phyloP scores from a whole-genome alignment of 1,140 invertebrate genomes.

The Bombus sibiricus region DNA sequence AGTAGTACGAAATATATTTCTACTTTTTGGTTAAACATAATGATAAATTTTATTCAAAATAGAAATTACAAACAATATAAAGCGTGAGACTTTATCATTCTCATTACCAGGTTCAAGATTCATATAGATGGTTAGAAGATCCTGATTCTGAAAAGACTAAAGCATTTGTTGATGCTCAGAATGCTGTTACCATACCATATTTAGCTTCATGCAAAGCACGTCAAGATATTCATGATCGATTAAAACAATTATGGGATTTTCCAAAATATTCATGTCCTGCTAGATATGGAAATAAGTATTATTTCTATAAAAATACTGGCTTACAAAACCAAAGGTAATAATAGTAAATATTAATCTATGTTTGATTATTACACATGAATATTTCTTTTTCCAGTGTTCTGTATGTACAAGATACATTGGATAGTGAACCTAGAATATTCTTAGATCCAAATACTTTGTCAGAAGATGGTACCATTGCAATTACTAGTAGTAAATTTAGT shows the following conservation, averaged over 20 bases:
- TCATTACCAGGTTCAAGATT: constrained; percentile 89
- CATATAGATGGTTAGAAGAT: constrained; percentile 98
- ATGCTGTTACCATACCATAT: constrained; percentile 94
- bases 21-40: background rate
- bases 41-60: background rate
- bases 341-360: background rate
- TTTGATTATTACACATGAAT: background rate
- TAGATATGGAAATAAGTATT: constrained; percentile 93
- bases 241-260: constrained; percentile 98
- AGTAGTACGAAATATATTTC: background rate
- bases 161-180: constrained; percentile 95
- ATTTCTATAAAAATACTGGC: constrained; percentile 97
- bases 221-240: constrained; percentile 87
- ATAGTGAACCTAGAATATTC: constrained; percentile 93
- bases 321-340: constrained; percentile 96
- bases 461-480: constrained; percentile 95
- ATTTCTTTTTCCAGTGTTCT: constrained; percentile 88
- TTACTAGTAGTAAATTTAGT: constrained; percentile 92
- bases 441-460: constrained; percentile 97
- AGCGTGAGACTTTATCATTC: background rate
- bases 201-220: constrained; percentile 90
- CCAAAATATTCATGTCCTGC: constrained; percentile 96
- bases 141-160: constrained; percentile 96
- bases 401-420: constrained; percentile 93
- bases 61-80: background rate